Conservation (phyloP, 2,888 invertebrate species). For the Amphipyra berbera region DNA sequence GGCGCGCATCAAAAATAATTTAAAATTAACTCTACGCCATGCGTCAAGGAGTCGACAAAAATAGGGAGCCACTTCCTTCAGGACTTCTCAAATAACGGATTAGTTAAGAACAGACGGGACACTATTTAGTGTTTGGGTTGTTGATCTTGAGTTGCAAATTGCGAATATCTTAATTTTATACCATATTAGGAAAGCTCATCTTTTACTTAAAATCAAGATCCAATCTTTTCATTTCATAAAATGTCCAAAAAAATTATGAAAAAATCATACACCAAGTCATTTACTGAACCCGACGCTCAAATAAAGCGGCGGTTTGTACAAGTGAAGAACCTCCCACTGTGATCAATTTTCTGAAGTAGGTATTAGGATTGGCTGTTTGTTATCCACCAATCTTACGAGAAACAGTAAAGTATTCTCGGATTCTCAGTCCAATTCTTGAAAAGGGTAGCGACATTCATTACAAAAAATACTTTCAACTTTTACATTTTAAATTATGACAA, state of each 20-base stretch:
- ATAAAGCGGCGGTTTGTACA: not conserved
- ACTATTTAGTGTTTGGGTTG: conserved; percentile 1
- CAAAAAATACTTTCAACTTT: not conserved
- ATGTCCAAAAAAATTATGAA: too few relatives aligned
- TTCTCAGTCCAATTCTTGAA: not conserved
- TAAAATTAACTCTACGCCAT: conserved; percentile 79
- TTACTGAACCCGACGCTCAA: not conserved
- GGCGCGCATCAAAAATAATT: conserved; percentile 83
- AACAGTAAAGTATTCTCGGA: not conserved
- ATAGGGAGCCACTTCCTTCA: conserved; percentile 64
- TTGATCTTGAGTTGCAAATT: conserved; percentile 4
- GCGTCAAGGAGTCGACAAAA: conserved; percentile 67
- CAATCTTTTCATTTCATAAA: too few relatives aligned
- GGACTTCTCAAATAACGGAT: conserved; percentile 57
- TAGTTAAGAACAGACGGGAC: conserved; percentile 44
- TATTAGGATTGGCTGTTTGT: conserved; percentile 7
- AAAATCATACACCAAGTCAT: too few relatives aligned
- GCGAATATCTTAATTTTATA: not conserved
- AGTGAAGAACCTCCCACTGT: not conserved
- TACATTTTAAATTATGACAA: conserved; percentile 13
- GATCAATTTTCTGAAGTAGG: not conserved
- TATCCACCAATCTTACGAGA: not conserved
- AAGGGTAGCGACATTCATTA: not conserved
- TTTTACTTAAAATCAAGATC: too few relatives aligned
- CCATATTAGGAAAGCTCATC: too few relatives aligned